Percentiles rank a stretch among this genome's conserved stretches.
phyloP scores from a whole-genome alignment of 2,797 vertebrate species.

The Chloroceryle inda region DNA sequence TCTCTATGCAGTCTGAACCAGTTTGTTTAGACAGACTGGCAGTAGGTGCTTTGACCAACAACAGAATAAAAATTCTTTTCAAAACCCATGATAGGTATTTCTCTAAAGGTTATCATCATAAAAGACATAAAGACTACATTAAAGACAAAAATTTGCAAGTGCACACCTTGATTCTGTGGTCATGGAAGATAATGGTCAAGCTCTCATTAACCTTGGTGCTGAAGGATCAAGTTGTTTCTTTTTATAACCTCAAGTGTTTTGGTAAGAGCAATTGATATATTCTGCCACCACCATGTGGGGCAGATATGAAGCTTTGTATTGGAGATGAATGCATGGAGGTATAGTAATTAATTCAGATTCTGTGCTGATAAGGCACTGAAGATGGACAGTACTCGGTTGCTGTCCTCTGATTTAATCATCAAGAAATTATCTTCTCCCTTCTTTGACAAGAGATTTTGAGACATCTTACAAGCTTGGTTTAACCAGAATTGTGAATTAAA shows the following conservation, averaged over 20 bases:
- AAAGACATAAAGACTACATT: not conserved
- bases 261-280: not conserved
- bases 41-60: not conserved
- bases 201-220: not conserved
- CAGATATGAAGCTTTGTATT: not conserved
- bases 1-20: not conserved
- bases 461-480: not conserved
- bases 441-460: not conserved
- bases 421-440: not conserved
- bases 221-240: not conserved
- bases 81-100: not conserved
- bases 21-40: not conserved
- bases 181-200: not conserved
- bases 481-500: not conserved
- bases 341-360: not conserved
- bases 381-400: not conserved
- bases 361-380: not conserved
- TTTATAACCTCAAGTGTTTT: not conserved
- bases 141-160: not conserved
- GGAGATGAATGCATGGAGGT: not conserved
- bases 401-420: not conserved
- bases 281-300: not conserved
- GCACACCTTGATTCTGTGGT: fast-evolving
- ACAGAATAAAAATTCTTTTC: not conserved
- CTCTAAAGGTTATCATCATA: not conserved